Evolutionary conservation across 2,113 vertebrate species (phyloP).

Genomic region (Furnarius figulus): DNA sequence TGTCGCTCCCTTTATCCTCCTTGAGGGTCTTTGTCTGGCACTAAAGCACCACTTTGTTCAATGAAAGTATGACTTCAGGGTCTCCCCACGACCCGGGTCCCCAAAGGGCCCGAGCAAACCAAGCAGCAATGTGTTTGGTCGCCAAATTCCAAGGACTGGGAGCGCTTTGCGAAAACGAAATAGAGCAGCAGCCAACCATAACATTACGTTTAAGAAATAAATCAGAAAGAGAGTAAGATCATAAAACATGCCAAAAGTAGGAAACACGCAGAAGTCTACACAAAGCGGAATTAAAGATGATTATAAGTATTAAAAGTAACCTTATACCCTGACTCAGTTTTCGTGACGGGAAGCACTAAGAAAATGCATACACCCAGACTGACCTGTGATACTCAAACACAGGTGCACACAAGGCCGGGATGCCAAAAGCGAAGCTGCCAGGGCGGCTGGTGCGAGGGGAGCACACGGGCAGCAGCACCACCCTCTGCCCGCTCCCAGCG

Average conservation of each 20-base stretch:
- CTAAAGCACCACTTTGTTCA: neutral
- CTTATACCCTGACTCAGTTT: neutral
- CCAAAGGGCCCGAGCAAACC: neutral
- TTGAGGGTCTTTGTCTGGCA: neutral
- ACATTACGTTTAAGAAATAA: neutral
- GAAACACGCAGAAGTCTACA: neutral
- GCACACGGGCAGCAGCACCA: accelerated
- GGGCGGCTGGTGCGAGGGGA: accelerated
- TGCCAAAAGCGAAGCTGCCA: neutral
- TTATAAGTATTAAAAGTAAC: accelerated
- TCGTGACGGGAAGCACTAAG: accelerated
- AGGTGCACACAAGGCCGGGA: accelerated
- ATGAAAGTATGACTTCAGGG: neutral
- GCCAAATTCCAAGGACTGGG: accelerated
- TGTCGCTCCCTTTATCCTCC: neutral
- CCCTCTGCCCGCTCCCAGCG: accelerated
- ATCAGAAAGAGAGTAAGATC: neutral
- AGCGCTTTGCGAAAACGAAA: neutral
- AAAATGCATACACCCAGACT: neutral
- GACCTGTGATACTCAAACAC: neutral
- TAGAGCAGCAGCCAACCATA: neutral
- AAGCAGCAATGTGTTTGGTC: neutral
- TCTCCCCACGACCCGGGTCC: neutral
- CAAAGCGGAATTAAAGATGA: neutral
- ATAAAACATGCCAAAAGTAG: neutral